Evolutionary conservation across 2,888 invertebrate genomes (phyloP), one percentile per base, ranked within the genome.

Genomic region (Nasonia oneida): DNA sequence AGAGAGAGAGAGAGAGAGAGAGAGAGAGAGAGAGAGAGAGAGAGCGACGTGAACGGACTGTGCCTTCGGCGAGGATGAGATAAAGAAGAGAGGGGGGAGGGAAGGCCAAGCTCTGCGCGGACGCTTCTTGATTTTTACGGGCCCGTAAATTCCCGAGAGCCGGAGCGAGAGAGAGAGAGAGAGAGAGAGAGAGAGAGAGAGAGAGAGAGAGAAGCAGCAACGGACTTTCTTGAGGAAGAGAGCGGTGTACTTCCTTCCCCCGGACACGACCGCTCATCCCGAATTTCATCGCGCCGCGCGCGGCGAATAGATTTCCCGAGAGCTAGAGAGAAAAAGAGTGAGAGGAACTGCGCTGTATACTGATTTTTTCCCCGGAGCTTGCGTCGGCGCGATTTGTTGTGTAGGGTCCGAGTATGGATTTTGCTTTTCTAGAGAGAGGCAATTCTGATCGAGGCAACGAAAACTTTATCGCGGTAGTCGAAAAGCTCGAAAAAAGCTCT

Each of bases 101-200:
- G 87, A 87, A 88, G 89, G 88, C 88, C 88, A 90, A 90, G 89
- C 90, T 89, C 90, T 90, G 90, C 88, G 76, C 79, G 91, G 92
- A 91, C 90, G 93, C 91, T 93, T 92, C 93, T 93, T 93, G 93
- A 93, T 93, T 93, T 93, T 93, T 93, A 93, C 91, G 93, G 92
- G 91, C 91, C 89, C 92, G 93, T 93, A 93, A 93, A 93, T 93
- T 93, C 91, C 91, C 88, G 88, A 88, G 90, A 91, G 89, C 89
- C 47, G 87, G 87, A 86, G 88, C 86, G 87, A 53, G 83, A 64
- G 82, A 37, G 83, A 64, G 82, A 37, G 87, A 53, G 83, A 64
- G 82, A 37, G 83, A 64, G 82, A 37, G 37, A 37, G 37, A 37
- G 37, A 2, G 37, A 37, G 37, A 37, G 37, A 37, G 37, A 37